Base-by-base conservation (phyloP, 2,797 vertebrate species). In the Octomys mimax region DNA sequence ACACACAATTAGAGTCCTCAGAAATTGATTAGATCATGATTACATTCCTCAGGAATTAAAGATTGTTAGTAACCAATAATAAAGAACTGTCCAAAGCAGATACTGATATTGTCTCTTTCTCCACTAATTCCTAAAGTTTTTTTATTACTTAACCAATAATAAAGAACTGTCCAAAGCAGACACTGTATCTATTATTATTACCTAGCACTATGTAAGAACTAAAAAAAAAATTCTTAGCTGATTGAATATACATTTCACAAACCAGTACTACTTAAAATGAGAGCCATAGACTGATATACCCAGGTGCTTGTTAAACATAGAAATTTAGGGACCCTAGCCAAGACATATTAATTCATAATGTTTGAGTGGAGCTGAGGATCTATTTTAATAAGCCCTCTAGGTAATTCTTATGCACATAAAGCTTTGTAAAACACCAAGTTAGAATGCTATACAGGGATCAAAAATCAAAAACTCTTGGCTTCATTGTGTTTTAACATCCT, bases 391-490 rank as follows among this genome's bases (percentile, higher is more conserved):
- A 80, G 8, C 10, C 10, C n/a, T 88, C 28, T 11, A 78, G 16
- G 52, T 49, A 39, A 86, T 57, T 84, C 52, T 57, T 5, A 82
- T 33, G 2, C 22, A 49, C 33, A 77, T 19, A 85, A 62, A 79
- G 14, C 8, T 52, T 79, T 83, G 18, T 77, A 52, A 77, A 92
- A 11, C 22, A 36, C 31, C 46, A 8, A 42, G 18, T 14, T 75
- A 79, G 28, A 91, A 79, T 66, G 77, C 13, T 5, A 73, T 4
- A 1, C 42, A 70, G 16, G 5, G 75, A 81, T 92, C 57, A 83
- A 88, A 96, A 91, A 52, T 78, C 24, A 91, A 82, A 95, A 77
- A 59, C 26, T 68, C 36, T 31, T 66, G 3, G 36, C 59, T 95
- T 93, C 19, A 14, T 62, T 87, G 62, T 49, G 59, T 92, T 82